A percentile compares a stretch with the other conserved stretches of the same genome.
phyloP scores from a whole-genome alignment of 2,888 invertebrate species.

The Drosophila pseudotalamancana region DNA sequence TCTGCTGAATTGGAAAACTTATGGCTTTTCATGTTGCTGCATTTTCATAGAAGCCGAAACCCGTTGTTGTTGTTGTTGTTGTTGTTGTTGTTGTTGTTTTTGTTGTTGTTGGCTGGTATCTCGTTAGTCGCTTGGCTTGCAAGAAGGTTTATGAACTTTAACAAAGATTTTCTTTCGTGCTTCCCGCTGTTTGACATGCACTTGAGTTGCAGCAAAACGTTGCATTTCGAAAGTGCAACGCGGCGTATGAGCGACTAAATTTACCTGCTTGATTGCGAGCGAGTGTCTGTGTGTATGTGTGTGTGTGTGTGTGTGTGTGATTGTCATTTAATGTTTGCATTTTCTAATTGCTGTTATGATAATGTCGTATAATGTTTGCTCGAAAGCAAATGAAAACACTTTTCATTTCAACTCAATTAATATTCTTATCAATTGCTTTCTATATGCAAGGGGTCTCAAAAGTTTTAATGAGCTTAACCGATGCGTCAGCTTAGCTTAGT shows the following conservation, averaged over 20 bases:
- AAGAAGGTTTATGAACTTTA: constrained; percentile 80
- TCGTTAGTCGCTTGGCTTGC: constrained; percentile 55
- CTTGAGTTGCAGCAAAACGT: constrained; percentile 35
- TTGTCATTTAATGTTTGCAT: constrained; percentile 41
- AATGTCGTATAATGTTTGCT: constrained; percentile 5
- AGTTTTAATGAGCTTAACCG: constrained; percentile 42
- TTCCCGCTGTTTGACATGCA: constrained; percentile 42
- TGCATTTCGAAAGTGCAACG: constrained; percentile 70
- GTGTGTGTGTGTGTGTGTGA: constrained; percentile 1
- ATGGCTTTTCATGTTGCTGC: constrained; percentile 43
- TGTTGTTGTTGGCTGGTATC: constrained; percentile 31
- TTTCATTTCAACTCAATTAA: constrained; percentile 71
- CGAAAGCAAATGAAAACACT: constrained; percentile 52
- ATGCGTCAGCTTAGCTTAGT: constrained; percentile 43
- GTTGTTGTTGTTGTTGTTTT: constrained; percentile 27
- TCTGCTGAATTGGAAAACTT: constrained; percentile 56
- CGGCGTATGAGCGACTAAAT: constrained; percentile 60
- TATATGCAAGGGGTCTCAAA: constrained; percentile 4
- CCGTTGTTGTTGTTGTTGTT: constrained; percentile 29
- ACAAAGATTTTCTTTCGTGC: constrained; percentile 69
- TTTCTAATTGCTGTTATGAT: constrained; percentile 64
- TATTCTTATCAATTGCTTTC: constrained; percentile 70
- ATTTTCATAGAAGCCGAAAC: constrained; percentile 50
- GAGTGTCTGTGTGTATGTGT: constrained; percentile 7
- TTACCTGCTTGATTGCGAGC: neutral